Conservation (phyloP, 2,888 invertebrate genomes). For the Megalurothrips usitatus region DNA sequence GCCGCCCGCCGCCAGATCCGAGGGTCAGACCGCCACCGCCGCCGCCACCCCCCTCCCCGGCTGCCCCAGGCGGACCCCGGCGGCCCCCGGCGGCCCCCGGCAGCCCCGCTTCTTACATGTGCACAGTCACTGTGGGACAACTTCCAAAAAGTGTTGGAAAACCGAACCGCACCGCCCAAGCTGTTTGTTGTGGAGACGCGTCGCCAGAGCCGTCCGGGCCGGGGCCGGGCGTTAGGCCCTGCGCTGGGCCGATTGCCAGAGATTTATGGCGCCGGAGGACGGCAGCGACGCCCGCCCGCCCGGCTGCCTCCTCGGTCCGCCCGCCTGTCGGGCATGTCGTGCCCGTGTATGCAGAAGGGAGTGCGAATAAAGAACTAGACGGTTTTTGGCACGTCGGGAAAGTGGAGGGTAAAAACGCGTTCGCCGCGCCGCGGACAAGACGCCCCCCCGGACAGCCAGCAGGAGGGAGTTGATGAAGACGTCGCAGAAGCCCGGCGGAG, state of each 20-base stretch:
- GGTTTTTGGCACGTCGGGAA: constrained; percentile 20
- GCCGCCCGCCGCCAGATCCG: neutral
- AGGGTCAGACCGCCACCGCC: neutral
- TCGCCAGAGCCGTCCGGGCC: neutral
- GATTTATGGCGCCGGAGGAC: constrained; percentile 34
- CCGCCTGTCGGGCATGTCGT: constrained; percentile 29
- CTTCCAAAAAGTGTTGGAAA: constrained; percentile 21
- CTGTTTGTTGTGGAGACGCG: constrained; percentile 7
- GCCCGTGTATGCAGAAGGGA: constrained; percentile 34
- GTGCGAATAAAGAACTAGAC: neutral
- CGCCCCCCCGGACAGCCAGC: too few relatives aligned
- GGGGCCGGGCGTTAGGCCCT: neutral
- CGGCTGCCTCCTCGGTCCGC: too few relatives aligned
- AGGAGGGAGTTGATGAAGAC: too few relatives aligned
- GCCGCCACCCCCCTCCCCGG: neutral
- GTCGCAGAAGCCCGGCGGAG: too few relatives aligned
- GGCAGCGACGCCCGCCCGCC: constrained; percentile 19
- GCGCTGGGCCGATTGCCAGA: constrained; percentile 32
- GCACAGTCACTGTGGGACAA: constrained; percentile 22
- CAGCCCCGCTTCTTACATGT: neutral
- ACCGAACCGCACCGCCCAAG: neutral
- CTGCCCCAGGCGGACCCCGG: neutral
- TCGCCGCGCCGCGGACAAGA: constrained; percentile 39
- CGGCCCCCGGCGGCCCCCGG: neutral
- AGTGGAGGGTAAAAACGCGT: constrained; percentile 30